Conservation (phyloP, 2,888 invertebrate genomes). For the Pharmacophagus antenor region DNA sequence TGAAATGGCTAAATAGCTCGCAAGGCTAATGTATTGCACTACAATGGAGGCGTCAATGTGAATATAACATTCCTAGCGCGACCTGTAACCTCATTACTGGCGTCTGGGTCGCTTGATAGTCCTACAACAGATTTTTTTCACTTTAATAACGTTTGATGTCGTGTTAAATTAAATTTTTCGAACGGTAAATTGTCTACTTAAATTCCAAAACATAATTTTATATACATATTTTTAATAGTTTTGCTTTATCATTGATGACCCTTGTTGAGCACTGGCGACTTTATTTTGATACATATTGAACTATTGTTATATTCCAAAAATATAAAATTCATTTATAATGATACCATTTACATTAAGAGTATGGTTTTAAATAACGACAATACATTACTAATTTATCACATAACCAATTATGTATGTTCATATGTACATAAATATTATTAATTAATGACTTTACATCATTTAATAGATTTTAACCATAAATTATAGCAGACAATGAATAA, state of each 20-base stretch:
- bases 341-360: background rate
- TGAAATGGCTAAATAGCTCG: slow-evolving; percentile 62
- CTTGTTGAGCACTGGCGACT: too few species aligned
- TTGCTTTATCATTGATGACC: too few species aligned
- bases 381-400: too few species aligned
- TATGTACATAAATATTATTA: too few species aligned
- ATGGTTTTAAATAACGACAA: background rate
- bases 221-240: too few species aligned
- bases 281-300: too few species aligned
- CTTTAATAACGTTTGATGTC: background rate
- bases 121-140: background rate
- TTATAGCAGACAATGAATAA: background rate
- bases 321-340: background rate
- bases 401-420: too few species aligned
- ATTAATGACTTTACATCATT: background rate
- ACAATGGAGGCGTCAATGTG: slow-evolving; percentile 64
- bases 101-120: slow-evolving; percentile 41
- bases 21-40: slow-evolving; percentile 68
- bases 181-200: too few species aligned
- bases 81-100: slow-evolving; percentile 48
- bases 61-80: slow-evolving; percentile 60
- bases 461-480: background rate
- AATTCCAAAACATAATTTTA: too few species aligned
- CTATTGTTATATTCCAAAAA: too few species aligned
- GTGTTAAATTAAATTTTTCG: too few species aligned